Percentiles rank a stretch among this genome's conserved stretches.
phyloP scores from a whole-genome alignment of 2,113 vertebrate species.

The Indri indri region DNA sequence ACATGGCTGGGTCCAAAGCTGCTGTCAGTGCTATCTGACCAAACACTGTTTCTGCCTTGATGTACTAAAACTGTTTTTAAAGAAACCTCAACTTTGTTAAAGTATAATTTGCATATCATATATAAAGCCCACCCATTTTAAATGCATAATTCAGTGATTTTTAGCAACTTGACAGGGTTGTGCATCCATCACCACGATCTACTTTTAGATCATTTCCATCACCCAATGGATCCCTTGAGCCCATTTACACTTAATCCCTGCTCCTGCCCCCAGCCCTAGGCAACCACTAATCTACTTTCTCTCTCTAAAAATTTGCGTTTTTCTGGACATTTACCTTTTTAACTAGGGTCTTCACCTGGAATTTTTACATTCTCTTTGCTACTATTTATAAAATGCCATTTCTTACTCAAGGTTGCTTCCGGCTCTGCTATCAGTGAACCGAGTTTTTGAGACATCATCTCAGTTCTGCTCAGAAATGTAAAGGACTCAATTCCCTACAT shows the following conservation, averaged over 20 bases:
- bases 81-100: neutral
- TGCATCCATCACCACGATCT: neutral
- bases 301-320: neutral
- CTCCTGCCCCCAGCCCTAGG: neutral
- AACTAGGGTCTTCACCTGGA: neutral
- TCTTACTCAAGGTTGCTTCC: neutral
- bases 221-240: neutral
- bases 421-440: neutral
- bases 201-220: neutral
- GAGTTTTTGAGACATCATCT: neutral
- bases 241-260: neutral
- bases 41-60: neutral
- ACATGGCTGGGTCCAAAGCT: too few relatives aligned
- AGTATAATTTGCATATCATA: neutral
- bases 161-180: neutral
- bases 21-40: neutral
- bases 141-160: neutral
- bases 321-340: neutral
- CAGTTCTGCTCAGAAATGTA: slow-evolving; percentile 7
- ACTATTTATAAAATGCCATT: neutral
- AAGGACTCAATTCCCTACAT: neutral
- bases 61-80: neutral
- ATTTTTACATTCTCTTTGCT: slow-evolving; percentile 4
- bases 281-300: neutral
- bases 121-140: neutral